Evolutionary conservation across 2,113 vertebrate genomes (phyloP), one percentile per base, ranked within the genome.

Genomic region (Ptilonorhynchus violaceus): DNA sequence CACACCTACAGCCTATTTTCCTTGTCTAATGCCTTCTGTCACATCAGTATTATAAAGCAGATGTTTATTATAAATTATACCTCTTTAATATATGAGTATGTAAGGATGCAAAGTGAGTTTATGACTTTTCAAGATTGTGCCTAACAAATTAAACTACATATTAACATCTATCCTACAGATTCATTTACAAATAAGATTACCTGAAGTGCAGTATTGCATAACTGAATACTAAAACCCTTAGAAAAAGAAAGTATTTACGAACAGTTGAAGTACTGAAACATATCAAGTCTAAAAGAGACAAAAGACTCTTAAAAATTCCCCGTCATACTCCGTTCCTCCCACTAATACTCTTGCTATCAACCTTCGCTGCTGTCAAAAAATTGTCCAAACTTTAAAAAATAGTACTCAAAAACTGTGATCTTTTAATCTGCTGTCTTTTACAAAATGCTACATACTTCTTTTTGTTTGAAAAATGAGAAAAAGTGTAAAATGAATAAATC

Each of bases 21-120:
- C 86, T 97, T 97, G 85, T 89, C 56, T 93, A 95, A 92, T 97
- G 70, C 85, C 35, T 94, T 97, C 93, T 98, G 93, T 96, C 97
- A 97, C 62, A 41, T 82, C 82, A 86, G 93, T 84, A 88, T 95
- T 96, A 89, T 70, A 96, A 97, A 98, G 66, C 97, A 97, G 96
- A 97, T 97, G 95, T 97, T 98, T 97, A 96, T 97, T 97, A 96
- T 95, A 97, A 97, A 97, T 96, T 95, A 93, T 68, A 86, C 53
- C 50, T 97, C 74, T 94, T 96, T 94, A 97, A 96, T 96, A 93
- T 83, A 75, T 42, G 87, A 88, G 73, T 96, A 94, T 4, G 64
- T 94, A 96, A 97, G 95, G 84, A 96, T 93, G 96, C 33, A 89
- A 85, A 82, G 56, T 96, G 89, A 96, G 92, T 95, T 97, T 97